Evolutionary conservation across 2,888 invertebrate genomes (phyloP).

Genomic region (Pseudanteris insignis): DNA sequence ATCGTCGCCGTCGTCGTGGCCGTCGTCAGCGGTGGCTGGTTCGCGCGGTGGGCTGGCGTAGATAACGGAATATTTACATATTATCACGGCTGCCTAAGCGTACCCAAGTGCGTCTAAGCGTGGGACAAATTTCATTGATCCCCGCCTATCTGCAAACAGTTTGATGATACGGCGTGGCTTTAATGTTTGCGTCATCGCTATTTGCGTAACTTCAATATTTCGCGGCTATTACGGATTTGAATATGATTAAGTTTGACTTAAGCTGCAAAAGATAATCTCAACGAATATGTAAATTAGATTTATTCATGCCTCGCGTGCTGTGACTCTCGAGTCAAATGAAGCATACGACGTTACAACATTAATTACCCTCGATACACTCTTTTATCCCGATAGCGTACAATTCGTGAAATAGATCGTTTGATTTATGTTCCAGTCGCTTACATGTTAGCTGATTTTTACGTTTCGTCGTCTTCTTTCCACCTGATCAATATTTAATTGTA

Average conservation of each 20-base stretch:
- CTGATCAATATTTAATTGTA: too few species aligned
- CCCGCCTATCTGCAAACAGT: conserved; percentile 27
- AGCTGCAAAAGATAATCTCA: conserved; percentile 10
- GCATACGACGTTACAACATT: too few species aligned
- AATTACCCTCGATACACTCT: too few species aligned
- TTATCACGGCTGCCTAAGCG: conserved; percentile 55
- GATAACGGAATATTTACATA: conserved; percentile 66
- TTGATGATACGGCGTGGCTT: conserved; percentile 22
- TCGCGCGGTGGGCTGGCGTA: conserved; percentile 43
- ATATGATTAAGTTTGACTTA: conserved; percentile 17
- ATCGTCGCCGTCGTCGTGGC: conserved; percentile 40
- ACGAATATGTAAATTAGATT: too few species aligned
- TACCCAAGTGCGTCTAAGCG: conserved; percentile 45
- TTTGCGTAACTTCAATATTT: conserved; percentile 31
- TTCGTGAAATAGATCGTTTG: too few species aligned
- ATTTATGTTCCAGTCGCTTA: too few species aligned
- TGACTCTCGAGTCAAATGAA: too few species aligned
- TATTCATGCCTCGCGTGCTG: too few species aligned
- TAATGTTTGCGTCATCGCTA: conserved; percentile 30
- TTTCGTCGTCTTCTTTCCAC: too few species aligned
- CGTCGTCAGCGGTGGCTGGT: conserved; percentile 33
- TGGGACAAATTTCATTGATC: conserved; percentile 43
- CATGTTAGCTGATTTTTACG: too few species aligned
- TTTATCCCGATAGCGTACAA: too few species aligned
- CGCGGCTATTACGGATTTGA: conserved; percentile 28